phyloP scores from a whole-genome alignment of 1,140 invertebrate species.

The Cotesia vestalis region DNA sequence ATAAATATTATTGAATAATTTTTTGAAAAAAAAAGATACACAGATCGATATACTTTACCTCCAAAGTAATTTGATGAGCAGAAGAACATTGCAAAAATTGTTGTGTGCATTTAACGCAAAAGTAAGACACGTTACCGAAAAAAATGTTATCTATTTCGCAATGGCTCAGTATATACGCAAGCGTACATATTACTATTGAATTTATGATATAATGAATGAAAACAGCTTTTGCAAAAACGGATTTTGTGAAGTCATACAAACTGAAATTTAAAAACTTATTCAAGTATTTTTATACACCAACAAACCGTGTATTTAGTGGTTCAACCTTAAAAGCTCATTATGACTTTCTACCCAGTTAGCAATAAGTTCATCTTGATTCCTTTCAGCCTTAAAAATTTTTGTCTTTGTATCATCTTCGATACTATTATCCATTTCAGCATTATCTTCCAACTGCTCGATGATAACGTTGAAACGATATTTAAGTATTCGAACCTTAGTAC shows the following conservation, averaged over 20 bases:
- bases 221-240: background rate
- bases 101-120: background rate
- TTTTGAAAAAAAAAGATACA: too few species aligned
- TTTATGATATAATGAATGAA: slow-evolving; percentile 10
- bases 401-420: background rate
- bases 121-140: background rate
- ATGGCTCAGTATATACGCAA: background rate
- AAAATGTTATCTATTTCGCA: background rate
- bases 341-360: background rate
- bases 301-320: background rate
- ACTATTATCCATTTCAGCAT: background rate
- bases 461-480: slow-evolving; percentile 1
- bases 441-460: background rate
- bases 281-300: too few species aligned
- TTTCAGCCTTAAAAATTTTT: background rate
- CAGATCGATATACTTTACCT: background rate
- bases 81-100: slow-evolving; percentile 14
- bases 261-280: background rate
- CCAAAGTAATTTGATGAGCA: slow-evolving; percentile 3
- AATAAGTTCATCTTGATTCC: background rate
- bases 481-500: slow-evolving; percentile 1
- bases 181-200: slow-evolving; percentile 5
- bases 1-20: too few species aligned
- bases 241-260: background rate
- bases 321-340: background rate